Base-by-base conservation (phyloP, 2,888 invertebrate genomes). In the Nebria brevicollis region DNA sequence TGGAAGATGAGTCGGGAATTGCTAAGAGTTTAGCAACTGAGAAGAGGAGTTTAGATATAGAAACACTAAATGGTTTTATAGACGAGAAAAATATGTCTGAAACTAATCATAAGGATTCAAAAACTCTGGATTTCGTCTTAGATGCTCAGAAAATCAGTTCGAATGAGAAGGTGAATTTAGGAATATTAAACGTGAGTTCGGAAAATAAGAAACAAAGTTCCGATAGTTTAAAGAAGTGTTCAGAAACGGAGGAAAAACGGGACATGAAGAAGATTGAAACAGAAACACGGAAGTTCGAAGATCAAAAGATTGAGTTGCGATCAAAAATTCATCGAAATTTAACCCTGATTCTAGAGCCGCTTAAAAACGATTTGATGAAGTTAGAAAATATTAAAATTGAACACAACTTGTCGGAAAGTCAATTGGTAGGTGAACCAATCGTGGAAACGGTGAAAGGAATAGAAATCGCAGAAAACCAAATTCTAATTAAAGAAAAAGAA, bases 401-500 rank as follows among this genome's bases (percentile, higher is more conserved):
- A 54, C 54, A 54, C 13, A 8, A 54, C 2, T 13, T 54, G 4
- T 54, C 54, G 8, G 54, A 54, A 11, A 54, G 13, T 11, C 54
- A 54, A 54, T 54, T 54, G 4, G 54, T 7, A 11, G 54, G 54
- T 42, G 82, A 4, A 82, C 82, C 20, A 82, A 80, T 64, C 68
- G 66, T 72, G 72, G 54, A 54, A 54, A 54, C 13, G 54, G 54
- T 2, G 13, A 54, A 13, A 11, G 54, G 54, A 11, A 54, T 54
- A 2, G 54, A 54, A 1, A 13, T 11, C 13, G 34, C 34, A 34
- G 34, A 34, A 34, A 34, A 34, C 78, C 77, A 81, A 81, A 82
- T 72, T 64, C 66, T 8, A 80, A 77, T 64, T 82, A 82, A 68
- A 81, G 77, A 43, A 82, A 77, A 79, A 66, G 82, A 25, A 43